Evolutionary conservation across 1,140 invertebrate species (phyloP), one percentile per base, ranked within the genome.

Genomic region (Anoplophora glabripennis): DNA sequence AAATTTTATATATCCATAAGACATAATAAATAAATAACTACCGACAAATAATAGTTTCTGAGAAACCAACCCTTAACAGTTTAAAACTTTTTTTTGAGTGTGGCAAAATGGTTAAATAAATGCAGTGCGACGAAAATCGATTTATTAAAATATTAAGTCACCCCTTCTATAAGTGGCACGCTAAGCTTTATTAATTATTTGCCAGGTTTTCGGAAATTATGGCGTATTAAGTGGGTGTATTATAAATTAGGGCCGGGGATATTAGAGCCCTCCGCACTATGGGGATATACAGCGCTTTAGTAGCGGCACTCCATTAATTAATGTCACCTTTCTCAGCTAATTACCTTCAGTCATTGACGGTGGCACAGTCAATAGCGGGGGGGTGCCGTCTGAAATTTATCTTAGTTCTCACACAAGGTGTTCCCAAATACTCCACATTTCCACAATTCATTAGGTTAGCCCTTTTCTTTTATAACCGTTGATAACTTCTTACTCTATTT

Each of bases 311-410:
- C 57, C 62, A 64, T 64, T 64, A 64, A 64, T 64, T 64, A 64
- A 64, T 61, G 62, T 64, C 62, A 64, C 62, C 62, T 60, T 59
- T 60, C 52, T 47, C 49, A 56, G 36, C 55, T 61, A 61, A 61
- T 61, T 61, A 61, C 59, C 59, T 52, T 48, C 52, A 28, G 21
- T 28, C 21, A 28, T 28, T 28, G 21, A 28, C 21, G 21, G 21
- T 54, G 14, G 41, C 10, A 42, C 40, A 54, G 21, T 5, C 21
- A 28, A 2, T 28, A 28, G 52, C 40, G 52, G 49, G 12, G 48
- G 33, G n/a, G n/a, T n/a, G n/a, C 21, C 21, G 21, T 28, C 21
- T 3, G 21, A 28, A 28, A 28, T 28, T 28, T 28, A 28, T 28
- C 21, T 28, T 28, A 28, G 21, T 28, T 5, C 21, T 28, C 21